phyloP scores from a whole-genome alignment of 1,140 invertebrate species.

The Geopemphigus sp. region DNA sequence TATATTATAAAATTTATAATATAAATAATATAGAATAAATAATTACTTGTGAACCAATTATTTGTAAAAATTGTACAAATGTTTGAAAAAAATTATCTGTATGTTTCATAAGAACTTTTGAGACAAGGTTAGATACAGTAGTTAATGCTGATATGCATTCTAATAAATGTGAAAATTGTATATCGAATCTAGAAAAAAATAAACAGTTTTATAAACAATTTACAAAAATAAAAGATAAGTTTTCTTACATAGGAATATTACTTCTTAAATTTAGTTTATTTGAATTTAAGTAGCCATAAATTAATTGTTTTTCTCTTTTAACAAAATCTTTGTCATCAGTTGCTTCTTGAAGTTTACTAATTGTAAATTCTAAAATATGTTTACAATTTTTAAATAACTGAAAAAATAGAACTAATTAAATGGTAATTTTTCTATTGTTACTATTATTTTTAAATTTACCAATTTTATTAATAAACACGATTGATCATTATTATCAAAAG shows the following conservation, averaged over 20 bases:
- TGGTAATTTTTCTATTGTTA: neutral
- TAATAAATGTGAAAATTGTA: conserved; percentile 41
- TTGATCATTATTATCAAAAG: conserved; percentile 26
- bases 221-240: neutral
- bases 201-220: neutral
- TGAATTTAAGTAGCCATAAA: conserved; percentile 27
- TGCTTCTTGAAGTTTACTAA: neutral
- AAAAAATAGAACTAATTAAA: conserved; percentile 25
- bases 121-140: conserved; percentile 19
- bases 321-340: conserved; percentile 28
- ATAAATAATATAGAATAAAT: neutral
- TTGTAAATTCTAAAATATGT: conserved; percentile 17
- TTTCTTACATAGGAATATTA: conserved; percentile 6
- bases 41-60: conserved; percentile 39
- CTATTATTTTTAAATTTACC: neutral
- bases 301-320: conserved; percentile 36
- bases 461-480: conserved; percentile 22
- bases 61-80: conserved; percentile 31
- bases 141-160: conserved; percentile 43
- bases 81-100: conserved; percentile 32
- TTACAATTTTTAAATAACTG: conserved; percentile 40
- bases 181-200: conserved; percentile 27
- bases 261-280: neutral
- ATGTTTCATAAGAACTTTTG: conserved; percentile 17
- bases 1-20: neutral